These are phyloP conservation scores for Bovichtus variegatus DNA, from an alignment of 2,797 vertebrate genomes.

Conservation along the genomic window DNA sequence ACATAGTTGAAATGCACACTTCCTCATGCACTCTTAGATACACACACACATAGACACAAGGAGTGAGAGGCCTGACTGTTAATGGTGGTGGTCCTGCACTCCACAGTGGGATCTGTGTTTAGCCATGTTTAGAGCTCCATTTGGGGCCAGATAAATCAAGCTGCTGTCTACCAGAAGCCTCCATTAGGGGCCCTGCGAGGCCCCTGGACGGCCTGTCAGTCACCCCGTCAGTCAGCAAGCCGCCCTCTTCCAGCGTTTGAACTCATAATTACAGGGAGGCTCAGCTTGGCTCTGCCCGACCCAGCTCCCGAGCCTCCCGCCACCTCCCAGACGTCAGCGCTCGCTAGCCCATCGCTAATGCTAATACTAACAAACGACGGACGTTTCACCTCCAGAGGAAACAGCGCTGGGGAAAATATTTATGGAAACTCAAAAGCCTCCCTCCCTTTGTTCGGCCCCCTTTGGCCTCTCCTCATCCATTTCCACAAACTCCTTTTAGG, in stretches of 20 bases:
- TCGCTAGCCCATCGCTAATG: constrained; percentile 70
- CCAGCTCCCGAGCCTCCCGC: constrained; percentile 33
- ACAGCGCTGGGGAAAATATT: constrained; percentile 73
- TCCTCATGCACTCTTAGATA: constrained; percentile 18
- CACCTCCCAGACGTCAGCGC: constrained; percentile 42
- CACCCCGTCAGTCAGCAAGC: constrained; percentile 75
- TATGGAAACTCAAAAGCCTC: constrained; percentile 75
- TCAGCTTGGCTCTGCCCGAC: constrained; percentile 50
- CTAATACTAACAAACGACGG: constrained; percentile 78
- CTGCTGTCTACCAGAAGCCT: constrained; percentile 84
- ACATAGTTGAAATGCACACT: constrained; percentile 29
- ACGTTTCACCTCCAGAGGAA: constrained; percentile 74
- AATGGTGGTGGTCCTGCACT: constrained; percentile 75
- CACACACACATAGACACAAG: constrained; percentile 26
- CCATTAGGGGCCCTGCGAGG: constrained; percentile 83
- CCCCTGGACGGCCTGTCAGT: constrained; percentile 83
- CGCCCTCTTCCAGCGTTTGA: constrained; percentile 82
- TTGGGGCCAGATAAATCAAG: constrained; percentile 87
- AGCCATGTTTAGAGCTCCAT: constrained; percentile 83
- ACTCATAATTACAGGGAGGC: constrained; percentile 87
- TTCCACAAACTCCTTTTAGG: constrained; percentile 51
- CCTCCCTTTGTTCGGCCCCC: constrained; percentile 30
- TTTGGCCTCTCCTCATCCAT: constrained; percentile 53
- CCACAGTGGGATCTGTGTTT: constrained; percentile 86
- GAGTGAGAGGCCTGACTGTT: constrained; percentile 66